Conservation (phyloP, 2,113 vertebrate species). For the Labeo catla region DNA sequence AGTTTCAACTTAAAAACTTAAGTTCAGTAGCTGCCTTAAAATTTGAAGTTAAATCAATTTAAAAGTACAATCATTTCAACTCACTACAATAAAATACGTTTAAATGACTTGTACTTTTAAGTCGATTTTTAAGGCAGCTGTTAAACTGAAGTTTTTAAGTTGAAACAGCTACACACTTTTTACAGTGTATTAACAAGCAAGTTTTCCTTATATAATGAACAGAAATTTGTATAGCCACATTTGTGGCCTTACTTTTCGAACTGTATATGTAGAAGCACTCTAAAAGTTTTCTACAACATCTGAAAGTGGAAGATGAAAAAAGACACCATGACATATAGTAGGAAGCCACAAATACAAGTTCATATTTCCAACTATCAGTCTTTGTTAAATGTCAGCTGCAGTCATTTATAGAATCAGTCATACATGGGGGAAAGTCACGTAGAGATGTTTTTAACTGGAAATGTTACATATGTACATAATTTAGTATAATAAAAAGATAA, state of each 20-base stretch:
- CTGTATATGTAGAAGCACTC: neutral
- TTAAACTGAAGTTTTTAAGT: too few relatives aligned
- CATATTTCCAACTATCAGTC: neutral
- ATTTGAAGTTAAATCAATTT: too few relatives aligned
- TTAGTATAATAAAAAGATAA: neutral
- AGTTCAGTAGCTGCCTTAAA: too few relatives aligned
- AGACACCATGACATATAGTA: neutral
- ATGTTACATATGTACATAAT: neutral
- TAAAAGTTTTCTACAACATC: neutral
- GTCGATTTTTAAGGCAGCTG: too few relatives aligned
- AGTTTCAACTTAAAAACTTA: too few relatives aligned
- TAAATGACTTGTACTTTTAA: too few relatives aligned
- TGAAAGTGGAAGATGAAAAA: neutral
- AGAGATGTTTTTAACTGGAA: neutral
- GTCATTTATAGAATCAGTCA: conserved; percentile 7
- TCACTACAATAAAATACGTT: too few relatives aligned
- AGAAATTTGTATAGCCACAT: neutral
- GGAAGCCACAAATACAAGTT: neutral
- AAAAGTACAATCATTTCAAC: too few relatives aligned
- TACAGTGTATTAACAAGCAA: too few relatives aligned
- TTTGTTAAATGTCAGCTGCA: neutral
- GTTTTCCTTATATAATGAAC: too few relatives aligned
- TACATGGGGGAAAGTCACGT: neutral
- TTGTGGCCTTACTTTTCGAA: neutral
- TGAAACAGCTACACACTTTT: too few relatives aligned